Percentiles rank a stretch among this genome's conserved stretches.
Conservation (phyloP, 2,113 vertebrate species). For the Puntigrus tetrazona region DNA sequence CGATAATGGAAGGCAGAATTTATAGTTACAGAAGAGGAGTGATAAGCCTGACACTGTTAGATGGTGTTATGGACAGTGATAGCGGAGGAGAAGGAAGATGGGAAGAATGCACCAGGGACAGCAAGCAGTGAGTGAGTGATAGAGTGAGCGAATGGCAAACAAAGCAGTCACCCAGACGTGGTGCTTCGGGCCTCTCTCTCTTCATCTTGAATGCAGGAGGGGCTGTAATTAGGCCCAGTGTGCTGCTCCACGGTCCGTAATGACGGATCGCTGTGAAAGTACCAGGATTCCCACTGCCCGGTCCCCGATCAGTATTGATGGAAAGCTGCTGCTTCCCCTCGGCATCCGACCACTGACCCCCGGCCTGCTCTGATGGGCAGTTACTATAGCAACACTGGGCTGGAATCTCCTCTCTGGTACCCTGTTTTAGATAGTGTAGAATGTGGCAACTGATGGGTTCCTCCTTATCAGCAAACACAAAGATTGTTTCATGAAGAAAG, state of each 20-base stretch:
- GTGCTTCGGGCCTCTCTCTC: not conserved
- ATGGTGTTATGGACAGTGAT: not conserved
- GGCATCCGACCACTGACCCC: slow-evolving; percentile 26
- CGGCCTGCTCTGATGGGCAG: slow-evolving; percentile 35
- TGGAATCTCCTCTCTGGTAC: slow-evolving; percentile 31
- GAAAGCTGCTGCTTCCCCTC: slow-evolving; percentile 30
- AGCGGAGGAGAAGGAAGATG: slow-evolving; percentile 2
- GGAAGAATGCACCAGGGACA: slow-evolving; percentile 13
- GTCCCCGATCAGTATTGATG: slow-evolving; percentile 33
- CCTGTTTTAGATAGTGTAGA: slow-evolving; percentile 32
- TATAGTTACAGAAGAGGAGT: not conserved
- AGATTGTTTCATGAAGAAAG: not conserved
- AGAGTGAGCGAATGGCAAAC: not conserved
- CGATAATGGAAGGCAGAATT: slow-evolving; percentile 7
- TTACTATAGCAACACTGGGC: slow-evolving; percentile 47
- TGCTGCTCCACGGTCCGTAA: slow-evolving; percentile 21
- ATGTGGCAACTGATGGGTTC: not conserved
- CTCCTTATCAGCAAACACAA: slow-evolving; percentile 23
- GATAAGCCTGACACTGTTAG: not conserved
- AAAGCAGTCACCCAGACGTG: not conserved
- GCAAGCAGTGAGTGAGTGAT: slow-evolving; percentile 3
- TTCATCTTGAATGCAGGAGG: slow-evolving; percentile 17
- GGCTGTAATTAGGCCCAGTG: slow-evolving; percentile 41
- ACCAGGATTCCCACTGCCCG: not conserved
- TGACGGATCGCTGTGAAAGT: slow-evolving; percentile 1